A percentile compares a stretch with the other conserved stretches of the same genome.
These are phyloP conservation scores for Chaitophorus viminalis DNA, from an alignment of 2,888 invertebrate genomes.

Conservation along the genomic window DNA sequence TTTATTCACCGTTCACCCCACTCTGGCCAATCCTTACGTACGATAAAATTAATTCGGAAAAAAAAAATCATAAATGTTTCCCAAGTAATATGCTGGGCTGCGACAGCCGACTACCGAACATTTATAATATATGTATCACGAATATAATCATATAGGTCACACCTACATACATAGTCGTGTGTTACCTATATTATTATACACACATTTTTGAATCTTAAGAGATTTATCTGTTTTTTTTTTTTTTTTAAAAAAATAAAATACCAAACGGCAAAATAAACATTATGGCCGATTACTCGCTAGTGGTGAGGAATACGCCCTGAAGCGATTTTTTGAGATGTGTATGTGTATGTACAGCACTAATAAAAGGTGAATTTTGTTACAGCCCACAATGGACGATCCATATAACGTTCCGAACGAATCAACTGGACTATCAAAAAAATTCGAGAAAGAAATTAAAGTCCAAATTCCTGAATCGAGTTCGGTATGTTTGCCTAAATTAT, in stretches of 20 bases:
- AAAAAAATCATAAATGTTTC: slow-evolving; percentile 17
- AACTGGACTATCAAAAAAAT: slow-evolving; percentile 18
- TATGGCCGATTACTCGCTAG: slow-evolving; percentile 39
- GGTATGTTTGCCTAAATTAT: slow-evolving; percentile 4
- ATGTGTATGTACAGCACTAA: background rate
- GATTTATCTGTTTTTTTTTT: background rate
- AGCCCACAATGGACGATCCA: slow-evolving; percentile 46
- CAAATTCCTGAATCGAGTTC: slow-evolving; percentile 36
- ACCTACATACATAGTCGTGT: background rate
- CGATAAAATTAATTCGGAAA: slow-evolving; percentile 3
- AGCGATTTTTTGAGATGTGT: background rate
- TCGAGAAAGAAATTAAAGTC: slow-evolving; percentile 15
- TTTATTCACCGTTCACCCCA: slow-evolving; percentile 2
- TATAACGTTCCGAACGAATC: slow-evolving; percentile 19
- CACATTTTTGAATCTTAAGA: background rate
- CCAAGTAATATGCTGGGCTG: background rate
- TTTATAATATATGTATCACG: too few species aligned
- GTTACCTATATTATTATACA: background rate
- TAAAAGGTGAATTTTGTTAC: background rate
- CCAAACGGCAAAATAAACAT: slow-evolving; percentile 8
- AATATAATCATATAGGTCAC: background rate
- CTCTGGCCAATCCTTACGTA: background rate
- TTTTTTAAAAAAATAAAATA: too few species aligned
- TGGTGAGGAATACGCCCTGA: slow-evolving; percentile 42
- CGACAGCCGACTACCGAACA: background rate